Percentiles rank a stretch among this genome's conserved stretches.
Conservation (phyloP, 2,888 invertebrate genomes). For the Acleris holmiana region DNA sequence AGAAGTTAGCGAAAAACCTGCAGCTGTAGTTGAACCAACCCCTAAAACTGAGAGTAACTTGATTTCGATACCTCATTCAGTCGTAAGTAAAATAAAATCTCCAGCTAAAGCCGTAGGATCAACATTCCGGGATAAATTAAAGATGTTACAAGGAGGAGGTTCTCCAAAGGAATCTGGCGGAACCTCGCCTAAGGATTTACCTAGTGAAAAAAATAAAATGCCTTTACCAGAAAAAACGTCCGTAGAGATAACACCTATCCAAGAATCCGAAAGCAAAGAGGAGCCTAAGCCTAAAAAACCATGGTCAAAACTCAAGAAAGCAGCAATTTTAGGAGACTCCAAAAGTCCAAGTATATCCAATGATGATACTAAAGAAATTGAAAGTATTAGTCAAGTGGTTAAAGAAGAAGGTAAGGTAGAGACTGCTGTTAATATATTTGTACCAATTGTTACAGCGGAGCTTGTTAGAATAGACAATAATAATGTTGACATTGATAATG, state of each 20-base stretch:
- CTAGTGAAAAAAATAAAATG: conserved; percentile 62
- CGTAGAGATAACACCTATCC: conserved; percentile 63
- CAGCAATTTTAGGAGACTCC: conserved; percentile 84
- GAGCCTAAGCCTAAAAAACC: conserved; percentile 84
- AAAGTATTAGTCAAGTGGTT: conserved; percentile 50
- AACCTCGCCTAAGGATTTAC: conserved; percentile 36
- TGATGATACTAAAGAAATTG: conserved; percentile 64
- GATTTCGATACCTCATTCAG: conserved; percentile 80
- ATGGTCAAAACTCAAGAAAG: conserved; percentile 92
- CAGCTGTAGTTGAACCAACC: conserved; percentile 74
- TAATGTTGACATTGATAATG: conserved; percentile 67
- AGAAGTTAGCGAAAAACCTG: conserved; percentile 72
- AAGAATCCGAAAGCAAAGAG: conserved; percentile 60
- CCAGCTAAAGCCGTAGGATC: conserved; percentile 78
- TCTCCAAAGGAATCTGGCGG: conserved; percentile 62
- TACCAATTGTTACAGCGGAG: conserved; percentile 73
- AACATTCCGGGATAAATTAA: conserved; percentile 79
- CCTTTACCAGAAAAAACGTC: conserved; percentile 58
- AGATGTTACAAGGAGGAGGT: conserved; percentile 70
- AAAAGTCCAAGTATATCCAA: conserved; percentile 72
- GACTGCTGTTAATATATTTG: conserved; percentile 63
- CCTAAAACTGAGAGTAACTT: conserved; percentile 75
- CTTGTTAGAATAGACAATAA: conserved; percentile 81
- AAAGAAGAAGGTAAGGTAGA: conserved; percentile 51
- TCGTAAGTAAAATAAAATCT: conserved; percentile 81